Conservation (phyloP, 1,140 invertebrate species). For the Trinorchestia longiramus region DNA sequence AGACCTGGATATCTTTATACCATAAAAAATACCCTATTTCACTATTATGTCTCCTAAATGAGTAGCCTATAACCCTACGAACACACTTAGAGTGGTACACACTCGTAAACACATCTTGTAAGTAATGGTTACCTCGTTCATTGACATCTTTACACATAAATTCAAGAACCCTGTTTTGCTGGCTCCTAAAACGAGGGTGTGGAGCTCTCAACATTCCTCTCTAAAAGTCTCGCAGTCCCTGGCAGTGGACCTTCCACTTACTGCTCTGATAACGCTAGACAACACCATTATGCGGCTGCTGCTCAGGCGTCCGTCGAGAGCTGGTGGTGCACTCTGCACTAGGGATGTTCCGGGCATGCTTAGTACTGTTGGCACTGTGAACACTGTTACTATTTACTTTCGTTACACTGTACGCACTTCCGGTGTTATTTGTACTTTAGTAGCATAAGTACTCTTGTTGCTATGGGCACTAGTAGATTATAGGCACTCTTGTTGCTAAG, state of each 20-base stretch:
- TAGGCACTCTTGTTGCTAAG: too few species aligned
- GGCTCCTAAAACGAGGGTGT: conserved; percentile 50
- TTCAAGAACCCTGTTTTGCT: conserved; percentile 32
- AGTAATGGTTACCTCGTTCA: conserved; percentile 4
- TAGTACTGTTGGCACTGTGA: background rate
- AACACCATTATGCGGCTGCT: conserved; percentile 16
- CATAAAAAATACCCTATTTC: background rate
- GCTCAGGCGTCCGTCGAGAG: background rate
- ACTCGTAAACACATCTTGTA: background rate
- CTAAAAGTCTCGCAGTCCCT: conserved; percentile 28
- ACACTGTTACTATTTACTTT: background rate
- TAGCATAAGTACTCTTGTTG: too few species aligned
- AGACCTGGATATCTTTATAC: background rate
- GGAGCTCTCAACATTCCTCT: conserved; percentile 31
- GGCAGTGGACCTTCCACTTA: conserved; percentile 29
- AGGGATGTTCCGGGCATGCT: background rate
- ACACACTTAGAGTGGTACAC: background rate
- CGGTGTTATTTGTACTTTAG: background rate
- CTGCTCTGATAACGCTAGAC: conserved; percentile 34
- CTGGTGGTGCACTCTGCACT: background rate
- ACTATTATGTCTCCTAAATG: background rate
- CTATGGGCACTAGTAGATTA: too few species aligned
- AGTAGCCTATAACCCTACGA: background rate
- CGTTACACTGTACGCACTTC: background rate
- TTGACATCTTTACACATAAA: conserved; percentile 50